Conservation (phyloP, 2,113 vertebrate genomes). For the Nyctereutes procyonoides region DNA sequence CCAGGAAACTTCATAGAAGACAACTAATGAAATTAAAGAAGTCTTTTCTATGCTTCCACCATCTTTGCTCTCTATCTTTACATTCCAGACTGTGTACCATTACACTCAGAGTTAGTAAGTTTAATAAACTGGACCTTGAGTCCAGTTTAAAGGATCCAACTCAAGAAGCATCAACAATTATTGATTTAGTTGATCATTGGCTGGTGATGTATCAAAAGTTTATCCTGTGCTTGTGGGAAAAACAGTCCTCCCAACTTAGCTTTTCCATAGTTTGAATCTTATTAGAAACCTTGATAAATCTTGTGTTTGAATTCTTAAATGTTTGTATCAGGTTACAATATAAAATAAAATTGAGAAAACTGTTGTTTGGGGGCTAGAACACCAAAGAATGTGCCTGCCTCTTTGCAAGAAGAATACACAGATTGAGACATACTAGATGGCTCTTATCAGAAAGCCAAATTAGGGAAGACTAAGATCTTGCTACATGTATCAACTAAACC, state of each 20-base stretch:
- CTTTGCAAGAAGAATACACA: not conserved
- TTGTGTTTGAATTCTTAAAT: not conserved
- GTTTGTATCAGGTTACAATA: not conserved
- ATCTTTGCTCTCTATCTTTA: not conserved
- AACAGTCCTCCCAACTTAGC: not conserved
- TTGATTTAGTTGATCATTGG: not conserved
- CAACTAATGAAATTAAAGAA: not conserved
- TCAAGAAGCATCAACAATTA: not conserved
- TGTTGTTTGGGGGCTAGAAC: not conserved
- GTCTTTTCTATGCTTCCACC: not conserved
- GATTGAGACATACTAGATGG: not conserved
- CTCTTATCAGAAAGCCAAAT: not conserved
- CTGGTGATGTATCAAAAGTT: not conserved
- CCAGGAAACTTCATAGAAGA: not conserved
- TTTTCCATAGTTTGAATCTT: not conserved
- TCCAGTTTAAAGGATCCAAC: not conserved
- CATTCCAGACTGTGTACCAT: not conserved
- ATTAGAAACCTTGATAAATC: not conserved
- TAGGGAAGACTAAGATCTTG: not conserved
- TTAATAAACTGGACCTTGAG: not conserved
- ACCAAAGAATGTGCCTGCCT: not conserved
- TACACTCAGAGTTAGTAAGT: not conserved
- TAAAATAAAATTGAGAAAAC: constrained; percentile 15
- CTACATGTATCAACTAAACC: not conserved
- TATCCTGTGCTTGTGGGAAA: not conserved